Base-by-base conservation (phyloP, 2,113 vertebrate genomes). In the Triplophysa tibetana region DNA sequence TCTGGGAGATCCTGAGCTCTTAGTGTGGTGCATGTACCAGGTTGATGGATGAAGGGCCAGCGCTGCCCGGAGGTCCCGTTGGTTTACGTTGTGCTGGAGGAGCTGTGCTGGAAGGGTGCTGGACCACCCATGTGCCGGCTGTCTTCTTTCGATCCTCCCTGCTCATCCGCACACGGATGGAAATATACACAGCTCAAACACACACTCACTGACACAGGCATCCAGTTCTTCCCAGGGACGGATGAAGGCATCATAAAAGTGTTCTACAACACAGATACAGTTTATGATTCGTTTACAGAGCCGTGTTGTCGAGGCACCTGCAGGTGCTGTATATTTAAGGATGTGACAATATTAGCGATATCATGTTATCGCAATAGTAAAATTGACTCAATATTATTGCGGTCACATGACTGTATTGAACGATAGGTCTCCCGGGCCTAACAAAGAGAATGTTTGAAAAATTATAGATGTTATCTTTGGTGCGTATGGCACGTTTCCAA, bases 121-220 rank as follows among this genome's bases (percentile, higher is more conserved):
- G 17, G 78, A 74, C 78, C 78, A 80, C 69, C 69, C 78, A 26
- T 79, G 56, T 50, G 67, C 56, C 21, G 56, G 52, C 64, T 14
- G 38, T 48, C 29, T n/a, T 41, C 66, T 62, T 70, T 79, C 78
- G 4, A 8, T 66, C 50, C 70, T 76, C 61, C 74, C 61, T 65
- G 61, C 61, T 65, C 69, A 24, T 70, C 69, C 8, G 19, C 62
- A 61, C 81, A 60, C 5, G 26, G 23, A 45, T 26, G 33, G 38
- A 1, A 13, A 69, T 54, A 68, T 50, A 79, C 56, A 54, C 77
- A 62, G 14, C 63, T 75, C 24, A 74, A 64, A 50, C 67, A 67
- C 43, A 41, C 60, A 48, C 81, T 48, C 75, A 58, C 45, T 67
- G 14, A 70, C 58, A 61, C 56, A 75, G 56, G 60, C 41, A 69